Base-by-base conservation (phyloP, 2,888 invertebrate species). In the Iselma pallidipennis region DNA sequence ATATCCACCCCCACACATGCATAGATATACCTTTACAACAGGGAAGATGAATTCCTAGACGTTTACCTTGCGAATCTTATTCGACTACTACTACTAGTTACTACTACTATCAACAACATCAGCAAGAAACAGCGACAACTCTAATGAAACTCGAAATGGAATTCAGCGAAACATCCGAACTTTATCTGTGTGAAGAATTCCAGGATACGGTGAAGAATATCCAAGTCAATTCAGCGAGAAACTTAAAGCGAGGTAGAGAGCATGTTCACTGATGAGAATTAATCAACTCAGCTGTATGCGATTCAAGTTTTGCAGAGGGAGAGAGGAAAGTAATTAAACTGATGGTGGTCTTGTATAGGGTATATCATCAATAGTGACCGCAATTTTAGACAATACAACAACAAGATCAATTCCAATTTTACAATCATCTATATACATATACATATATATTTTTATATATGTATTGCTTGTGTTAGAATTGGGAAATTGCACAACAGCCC, bases 11-110 rank as follows among this genome's bases (percentile, higher is more conserved):
- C n/a, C n/a, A n/a, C n/a, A n/a, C n/a, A n/a, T n/a, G n/a, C n/a
- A n/a, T n/a, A n/a, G n/a, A n/a, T n/a, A n/a, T n/a, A n/a, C n/a
- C n/a, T n/a, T n/a, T n/a, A n/a, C n/a, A n/a, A n/a, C n/a, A n/a
- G n/a, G n/a, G 50, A 59, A 55, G 63, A 63, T 57, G 57, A 51
- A 63, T 63, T 63, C 57, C 16, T 33, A 23, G 31, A 57, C 63
- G 57, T 63, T 63, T 60, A 60, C 49, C 28, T 45, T 14, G 6
- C 16, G 37, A 37, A 37, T 16, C 37, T 37, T 37, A 16, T 37
- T 37, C 37, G 2, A 37, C 45, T 19, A n/a, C 56, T 56, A 49
- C 56, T 31, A 51, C 23, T 52, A 56, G 56, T 57, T 61, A 53
- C 52, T 29, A 48, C 33, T 12, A 26, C 53, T 51, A 37, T 52